Evolutionary conservation across 1,140 invertebrate species (phyloP).

Genomic region (Mamestra configurata): DNA sequence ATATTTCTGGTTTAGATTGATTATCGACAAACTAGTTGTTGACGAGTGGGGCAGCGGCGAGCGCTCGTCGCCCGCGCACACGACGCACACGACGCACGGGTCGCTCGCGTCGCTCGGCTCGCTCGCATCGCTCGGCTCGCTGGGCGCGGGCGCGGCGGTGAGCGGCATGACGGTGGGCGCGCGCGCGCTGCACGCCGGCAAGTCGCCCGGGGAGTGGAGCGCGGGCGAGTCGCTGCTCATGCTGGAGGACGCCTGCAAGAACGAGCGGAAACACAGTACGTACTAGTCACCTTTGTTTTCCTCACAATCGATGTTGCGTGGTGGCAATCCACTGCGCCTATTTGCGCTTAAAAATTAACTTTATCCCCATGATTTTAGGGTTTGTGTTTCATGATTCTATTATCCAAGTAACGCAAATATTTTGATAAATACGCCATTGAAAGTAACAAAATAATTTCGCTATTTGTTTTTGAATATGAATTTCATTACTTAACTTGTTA

Average conservation of each 20-base stretch:
- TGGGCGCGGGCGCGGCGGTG: constrained; percentile 55
- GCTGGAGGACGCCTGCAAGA: constrained; percentile 84
- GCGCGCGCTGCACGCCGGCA: constrained; percentile 76
- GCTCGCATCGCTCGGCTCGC: not conserved
- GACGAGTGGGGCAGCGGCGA: constrained; percentile 78
- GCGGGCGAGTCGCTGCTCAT: constrained; percentile 83
- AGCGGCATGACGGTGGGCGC: constrained; percentile 47
- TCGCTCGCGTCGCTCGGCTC: not conserved
- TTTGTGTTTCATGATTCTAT: no score
- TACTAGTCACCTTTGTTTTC: not conserved
- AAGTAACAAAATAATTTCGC: no score
- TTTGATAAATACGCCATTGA: no score
- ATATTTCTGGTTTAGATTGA: constrained; percentile 69
- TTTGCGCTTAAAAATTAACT: no score
- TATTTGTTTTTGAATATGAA: no score
- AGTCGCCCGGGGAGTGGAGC: constrained; percentile 84
- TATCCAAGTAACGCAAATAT: no score
- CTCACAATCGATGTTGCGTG: not conserved
- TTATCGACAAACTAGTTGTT: constrained; percentile 85
- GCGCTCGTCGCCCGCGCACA: constrained; percentile 29
- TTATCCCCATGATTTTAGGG: no score
- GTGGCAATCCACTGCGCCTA: no score
- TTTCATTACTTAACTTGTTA: not conserved
- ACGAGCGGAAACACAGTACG: constrained; percentile 80
- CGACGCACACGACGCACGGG: not conserved